Percentiles rank a stretch among this genome's conserved stretches.
These are phyloP conservation scores for Alsophila aescularia DNA, from an alignment of 2,888 invertebrate genomes.

Conservation along the genomic window DNA sequence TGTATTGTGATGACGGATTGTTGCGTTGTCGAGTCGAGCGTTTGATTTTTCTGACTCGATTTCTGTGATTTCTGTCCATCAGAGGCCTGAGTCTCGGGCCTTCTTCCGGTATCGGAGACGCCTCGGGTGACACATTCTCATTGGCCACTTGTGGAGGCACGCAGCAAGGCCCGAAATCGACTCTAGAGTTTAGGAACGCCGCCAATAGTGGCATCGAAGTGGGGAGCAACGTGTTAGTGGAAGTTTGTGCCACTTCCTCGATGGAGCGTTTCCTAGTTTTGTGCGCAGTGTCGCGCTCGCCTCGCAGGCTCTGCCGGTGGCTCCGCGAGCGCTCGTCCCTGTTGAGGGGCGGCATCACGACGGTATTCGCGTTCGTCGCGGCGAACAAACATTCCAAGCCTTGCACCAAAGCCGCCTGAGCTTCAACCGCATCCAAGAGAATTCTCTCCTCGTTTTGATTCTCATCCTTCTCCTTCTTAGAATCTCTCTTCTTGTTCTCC, in stretches of 20 bases:
- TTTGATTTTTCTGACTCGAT: constrained; percentile 82
- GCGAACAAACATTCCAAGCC: constrained; percentile 81
- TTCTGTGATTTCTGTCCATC: constrained; percentile 79
- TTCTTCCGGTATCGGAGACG: constrained; percentile 61
- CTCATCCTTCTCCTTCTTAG: constrained; percentile 75
- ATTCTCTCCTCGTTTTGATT: constrained; percentile 73
- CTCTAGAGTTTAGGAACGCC: constrained; percentile 86
- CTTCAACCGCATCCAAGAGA: constrained; percentile 78
- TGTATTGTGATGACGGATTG: constrained; percentile 63
- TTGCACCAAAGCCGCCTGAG: constrained; percentile 84
- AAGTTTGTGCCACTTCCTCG: constrained; percentile 86
- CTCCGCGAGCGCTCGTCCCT: constrained; percentile 70
- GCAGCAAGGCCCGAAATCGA: constrained; percentile 81
- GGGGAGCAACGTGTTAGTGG: constrained; percentile 87
- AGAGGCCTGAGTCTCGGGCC: constrained; percentile 69
- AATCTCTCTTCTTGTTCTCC: constrained; percentile 81
- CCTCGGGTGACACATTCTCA: constrained; percentile 58
- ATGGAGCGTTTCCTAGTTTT: constrained; percentile 81
- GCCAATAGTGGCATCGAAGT: constrained; percentile 86
- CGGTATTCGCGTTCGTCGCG: constrained; percentile 78
- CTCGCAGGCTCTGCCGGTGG: constrained; percentile 71
- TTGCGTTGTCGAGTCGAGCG: constrained; percentile 81
- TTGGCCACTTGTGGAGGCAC: constrained; percentile 58
- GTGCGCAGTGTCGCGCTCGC: constrained; percentile 72
- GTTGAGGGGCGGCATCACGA: constrained; percentile 75